Evolutionary conservation across 2,888 invertebrate species (phyloP).

Genomic region (Heliconius ethilla): DNA sequence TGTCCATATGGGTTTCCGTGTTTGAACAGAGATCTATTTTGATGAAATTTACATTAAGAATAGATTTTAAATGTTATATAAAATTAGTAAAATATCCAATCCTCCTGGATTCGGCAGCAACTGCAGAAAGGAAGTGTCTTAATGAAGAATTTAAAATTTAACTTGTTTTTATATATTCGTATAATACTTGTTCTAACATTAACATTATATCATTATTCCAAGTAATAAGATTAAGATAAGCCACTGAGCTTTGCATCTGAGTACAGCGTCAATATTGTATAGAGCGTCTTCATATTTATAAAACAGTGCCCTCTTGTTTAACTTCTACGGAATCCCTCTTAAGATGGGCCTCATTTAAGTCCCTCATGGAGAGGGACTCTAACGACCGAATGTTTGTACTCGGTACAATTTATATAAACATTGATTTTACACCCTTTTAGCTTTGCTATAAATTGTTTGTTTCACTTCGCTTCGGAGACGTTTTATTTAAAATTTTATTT

Average conservation of each 20-base stretch:
- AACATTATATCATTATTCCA: neutral
- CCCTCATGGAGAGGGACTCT: slow-evolving; percentile 33
- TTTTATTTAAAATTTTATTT: slow-evolving; percentile 24
- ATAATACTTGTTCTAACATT: neutral
- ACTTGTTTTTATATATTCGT: neutral
- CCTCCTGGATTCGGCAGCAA: no score
- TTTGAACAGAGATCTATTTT: neutral
- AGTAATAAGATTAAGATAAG: slow-evolving; percentile 4
- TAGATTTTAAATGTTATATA: neutral
- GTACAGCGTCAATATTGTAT: neutral
- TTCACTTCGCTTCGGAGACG: slow-evolving; percentile 13
- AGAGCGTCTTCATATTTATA: slow-evolving; percentile 27
- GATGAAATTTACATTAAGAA: no score
- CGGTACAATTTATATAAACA: slow-evolving; percentile 39
- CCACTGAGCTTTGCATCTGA: slow-evolving; percentile 2
- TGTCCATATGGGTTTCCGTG: neutral
- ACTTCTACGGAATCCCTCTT: slow-evolving; percentile 37
- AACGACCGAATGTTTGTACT: slow-evolving; percentile 36
- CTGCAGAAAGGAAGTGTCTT: no score
- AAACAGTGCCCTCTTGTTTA: slow-evolving; percentile 38
- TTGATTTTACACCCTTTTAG: slow-evolving; percentile 44
- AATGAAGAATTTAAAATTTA: no score
- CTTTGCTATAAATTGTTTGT: slow-evolving; percentile 32
- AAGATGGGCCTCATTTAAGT: slow-evolving; percentile 39
- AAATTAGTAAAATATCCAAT: no score